Evolutionary conservation across 2,888 invertebrate species (phyloP).

Genomic region (Eurois occulta): DNA sequence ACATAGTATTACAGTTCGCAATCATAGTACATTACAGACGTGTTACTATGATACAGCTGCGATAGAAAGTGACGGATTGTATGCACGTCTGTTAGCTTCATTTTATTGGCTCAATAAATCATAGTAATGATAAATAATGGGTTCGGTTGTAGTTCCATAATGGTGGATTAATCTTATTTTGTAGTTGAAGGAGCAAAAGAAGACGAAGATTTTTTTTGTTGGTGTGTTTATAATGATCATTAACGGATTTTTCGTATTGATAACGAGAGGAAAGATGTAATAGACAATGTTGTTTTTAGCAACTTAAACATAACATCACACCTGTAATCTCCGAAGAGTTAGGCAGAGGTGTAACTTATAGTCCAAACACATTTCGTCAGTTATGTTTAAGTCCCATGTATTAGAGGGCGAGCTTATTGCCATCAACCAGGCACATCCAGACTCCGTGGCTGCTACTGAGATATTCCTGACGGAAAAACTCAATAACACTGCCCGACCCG

Average conservation of each 20-base stretch:
- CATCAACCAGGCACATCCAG: no score
- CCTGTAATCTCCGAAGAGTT: no score
- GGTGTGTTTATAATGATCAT: neutral
- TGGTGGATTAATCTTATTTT: slow-evolving; percentile 6
- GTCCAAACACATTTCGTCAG: no score
- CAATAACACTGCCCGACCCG: no score
- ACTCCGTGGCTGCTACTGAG: no score
- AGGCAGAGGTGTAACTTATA: no score
- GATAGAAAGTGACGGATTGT: slow-evolving; percentile 42
- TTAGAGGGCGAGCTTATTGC: no score
- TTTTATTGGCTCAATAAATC: slow-evolving; percentile 44
- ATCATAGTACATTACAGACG: slow-evolving; percentile 51
- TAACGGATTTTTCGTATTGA: neutral
- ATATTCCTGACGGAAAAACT: no score
- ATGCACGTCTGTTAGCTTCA: slow-evolving; percentile 15
- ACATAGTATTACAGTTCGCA: slow-evolving; percentile 40
- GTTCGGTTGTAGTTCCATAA: slow-evolving; percentile 6
- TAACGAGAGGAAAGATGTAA: no score
- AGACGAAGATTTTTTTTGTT: neutral
- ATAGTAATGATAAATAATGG: slow-evolving; percentile 44
- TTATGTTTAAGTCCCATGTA: no score
- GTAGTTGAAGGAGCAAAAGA: neutral
- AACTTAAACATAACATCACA: no score
- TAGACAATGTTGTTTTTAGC: no score
- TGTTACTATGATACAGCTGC: slow-evolving; percentile 1